Conservation (phyloP, 2,888 invertebrate genomes). For the Drosophila conformis region DNA sequence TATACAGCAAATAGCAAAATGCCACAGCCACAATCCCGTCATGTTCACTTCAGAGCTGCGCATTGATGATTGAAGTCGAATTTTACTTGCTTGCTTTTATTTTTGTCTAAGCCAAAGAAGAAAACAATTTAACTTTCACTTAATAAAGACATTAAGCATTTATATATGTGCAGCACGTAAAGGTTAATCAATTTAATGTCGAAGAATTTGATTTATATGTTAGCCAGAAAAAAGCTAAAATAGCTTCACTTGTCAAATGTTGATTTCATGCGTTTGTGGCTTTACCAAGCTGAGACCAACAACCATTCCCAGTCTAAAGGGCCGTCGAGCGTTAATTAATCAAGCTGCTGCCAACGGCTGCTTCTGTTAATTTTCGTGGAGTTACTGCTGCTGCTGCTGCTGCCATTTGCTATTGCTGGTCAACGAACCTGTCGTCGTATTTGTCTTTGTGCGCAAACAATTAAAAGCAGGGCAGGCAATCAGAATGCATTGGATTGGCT, state of each 20-base stretch:
- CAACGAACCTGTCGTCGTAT: constrained; percentile 62
- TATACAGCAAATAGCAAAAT: constrained; percentile 56
- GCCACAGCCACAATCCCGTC: constrained; percentile 47
- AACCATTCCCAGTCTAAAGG: constrained; percentile 43
- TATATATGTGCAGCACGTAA: no score
- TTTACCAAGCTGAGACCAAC: constrained; percentile 34
- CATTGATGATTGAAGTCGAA: background rate
- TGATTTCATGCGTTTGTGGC: constrained; percentile 40
- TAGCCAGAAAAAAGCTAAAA: constrained; percentile 23
- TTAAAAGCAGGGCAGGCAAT: constrained; percentile 43
- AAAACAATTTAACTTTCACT: no score
- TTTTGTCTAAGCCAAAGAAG: background rate
- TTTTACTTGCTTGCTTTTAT: background rate
- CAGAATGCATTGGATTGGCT: constrained; percentile 46
- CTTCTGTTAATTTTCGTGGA: constrained; percentile 20
- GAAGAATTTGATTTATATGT: background rate
- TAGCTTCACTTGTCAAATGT: constrained; percentile 17
- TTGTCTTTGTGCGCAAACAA: constrained; percentile 58
- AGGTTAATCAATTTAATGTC: background rate
- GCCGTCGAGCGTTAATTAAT: constrained; percentile 72
- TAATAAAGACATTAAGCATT: background rate
- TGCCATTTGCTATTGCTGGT: constrained; percentile 46
- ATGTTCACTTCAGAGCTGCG: constrained; percentile 7
- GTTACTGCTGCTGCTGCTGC: constrained; percentile 3
- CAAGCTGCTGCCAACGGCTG: constrained; percentile 55